These are phyloP conservation scores for Lagodon rhomboides DNA, from an alignment of 2,797 vertebrate genomes.

Conservation along the genomic window DNA sequence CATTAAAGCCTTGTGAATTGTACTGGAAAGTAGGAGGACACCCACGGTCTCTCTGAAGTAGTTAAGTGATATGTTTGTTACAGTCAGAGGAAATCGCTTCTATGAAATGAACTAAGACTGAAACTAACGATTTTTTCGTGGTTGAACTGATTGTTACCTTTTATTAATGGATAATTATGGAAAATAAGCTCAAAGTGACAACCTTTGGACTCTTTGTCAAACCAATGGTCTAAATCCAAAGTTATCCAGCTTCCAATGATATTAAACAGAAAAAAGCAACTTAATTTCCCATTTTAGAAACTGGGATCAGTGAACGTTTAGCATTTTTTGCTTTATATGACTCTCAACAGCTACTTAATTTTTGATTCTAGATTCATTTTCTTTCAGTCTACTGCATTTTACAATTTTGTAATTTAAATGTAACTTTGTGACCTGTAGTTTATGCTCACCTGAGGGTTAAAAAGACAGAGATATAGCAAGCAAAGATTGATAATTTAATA, in stretches of 20 bases:
- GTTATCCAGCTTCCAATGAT: neutral
- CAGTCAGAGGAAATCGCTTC: neutral
- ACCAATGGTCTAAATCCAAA: neutral
- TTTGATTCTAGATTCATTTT: too few species aligned
- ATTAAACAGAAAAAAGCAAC: neutral
- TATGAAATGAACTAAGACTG: neutral
- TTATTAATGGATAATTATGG: neutral
- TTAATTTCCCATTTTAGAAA: neutral
- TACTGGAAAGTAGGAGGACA: conserved; percentile 15
- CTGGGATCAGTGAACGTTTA: neutral
- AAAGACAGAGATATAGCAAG: too few species aligned
- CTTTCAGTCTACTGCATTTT: neutral
- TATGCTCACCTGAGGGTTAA: too few species aligned
- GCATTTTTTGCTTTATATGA: neutral
- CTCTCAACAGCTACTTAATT: too few species aligned
- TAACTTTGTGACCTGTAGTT: too few species aligned
- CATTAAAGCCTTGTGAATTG: neutral
- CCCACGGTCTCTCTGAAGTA: neutral
- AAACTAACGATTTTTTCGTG: neutral
- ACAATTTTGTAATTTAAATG: too few species aligned
- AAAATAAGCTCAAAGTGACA: neutral
- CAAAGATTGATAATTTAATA: too few species aligned
- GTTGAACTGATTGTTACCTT: neutral
- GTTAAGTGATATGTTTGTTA: neutral
- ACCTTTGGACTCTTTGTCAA: neutral